Evolutionary conservation across 1,140 invertebrate species (phyloP), one percentile per base, ranked within the genome.

Genomic region (Bombyx mandarina): DNA sequence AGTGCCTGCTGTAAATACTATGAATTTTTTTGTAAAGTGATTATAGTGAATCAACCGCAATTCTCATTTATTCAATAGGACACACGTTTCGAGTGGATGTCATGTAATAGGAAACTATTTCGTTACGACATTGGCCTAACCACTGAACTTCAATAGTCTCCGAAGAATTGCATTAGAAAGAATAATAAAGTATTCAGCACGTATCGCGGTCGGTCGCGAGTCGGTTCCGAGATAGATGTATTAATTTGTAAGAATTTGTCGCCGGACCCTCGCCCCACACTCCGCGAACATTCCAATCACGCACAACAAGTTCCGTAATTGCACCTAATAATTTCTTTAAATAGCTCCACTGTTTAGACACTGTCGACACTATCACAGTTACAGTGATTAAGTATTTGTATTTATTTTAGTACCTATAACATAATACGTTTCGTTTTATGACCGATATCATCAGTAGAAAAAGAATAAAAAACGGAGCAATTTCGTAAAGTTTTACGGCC

Each of bases 181-280:
- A 66, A 71, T 68, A 81, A 86, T 86, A 81, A 74, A 77, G 67
- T 77, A 86, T 87, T 87, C 84, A 57, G 59, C 57, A 74, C 79
- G 80, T 82, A 84, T 79, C 79, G 77, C 69, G 51, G 61, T 66
- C 58, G 77, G 70, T 71, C 71, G 67, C 73, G 70, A 64, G 66
- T 67, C 59, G 68, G 68, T 60, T 68, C 63, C 61, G 60, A 73
- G 72, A 73, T 80, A 79, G 82, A 85, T 85, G 84, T 87, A 87
- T 87, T 87, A 87, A 87, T 87, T 87, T 87, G 84, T 81, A 85
- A 79, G 84, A 85, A 86, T 86, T 85, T 87, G 82, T 87, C 82
- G 73, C 79, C 65, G 72, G 67, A 73, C 77, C 78, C 74, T 77
- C 73, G 64, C 75, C 66, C 70, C 58, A 57, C 61, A 56, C 72